Percentiles rank a stretch among this genome's conserved stretches.
Conservation (phyloP, 1,140 invertebrate genomes). For the Lepidurus arcticus region DNA sequence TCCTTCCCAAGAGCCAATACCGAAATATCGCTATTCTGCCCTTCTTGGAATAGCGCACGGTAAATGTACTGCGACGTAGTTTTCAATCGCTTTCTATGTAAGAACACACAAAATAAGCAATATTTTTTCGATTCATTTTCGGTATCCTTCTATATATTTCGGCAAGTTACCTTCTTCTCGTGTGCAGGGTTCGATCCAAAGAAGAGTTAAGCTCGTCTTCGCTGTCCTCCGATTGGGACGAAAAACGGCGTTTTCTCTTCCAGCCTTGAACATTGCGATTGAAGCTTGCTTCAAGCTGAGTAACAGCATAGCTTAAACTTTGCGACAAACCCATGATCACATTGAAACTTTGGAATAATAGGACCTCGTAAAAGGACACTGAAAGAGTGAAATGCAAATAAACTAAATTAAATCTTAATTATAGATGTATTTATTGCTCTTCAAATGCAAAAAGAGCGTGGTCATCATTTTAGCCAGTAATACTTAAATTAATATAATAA, state of each 20-base stretch:
- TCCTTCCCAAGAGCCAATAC: slow-evolving; percentile 63
- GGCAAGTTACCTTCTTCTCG: slow-evolving; percentile 14
- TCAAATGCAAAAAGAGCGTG: no score
- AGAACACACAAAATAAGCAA: background rate
- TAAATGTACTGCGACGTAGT: slow-evolving; percentile 61
- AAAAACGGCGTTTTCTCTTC: slow-evolving; percentile 24
- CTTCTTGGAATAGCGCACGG: slow-evolving; percentile 68
- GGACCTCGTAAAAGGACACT: background rate
- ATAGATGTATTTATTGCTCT: background rate
- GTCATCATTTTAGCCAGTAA: no score
- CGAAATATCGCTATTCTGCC: slow-evolving; percentile 68
- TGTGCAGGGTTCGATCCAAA: slow-evolving; percentile 17
- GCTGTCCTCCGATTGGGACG: slow-evolving; percentile 23
- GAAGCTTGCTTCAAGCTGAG: background rate
- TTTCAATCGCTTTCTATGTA: slow-evolving; percentile 28
- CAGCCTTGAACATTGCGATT: background rate
- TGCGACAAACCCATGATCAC: slow-evolving; percentile 19
- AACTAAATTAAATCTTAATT: background rate
- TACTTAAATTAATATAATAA: no score
- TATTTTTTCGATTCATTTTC: no score
- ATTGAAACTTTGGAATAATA: background rate
- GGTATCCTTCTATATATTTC: background rate
- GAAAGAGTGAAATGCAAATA: background rate
- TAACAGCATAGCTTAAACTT: background rate
- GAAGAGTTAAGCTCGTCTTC: slow-evolving; percentile 27